phyloP scores from a whole-genome alignment of 2,113 vertebrate species.

The Garra rufa region DNA sequence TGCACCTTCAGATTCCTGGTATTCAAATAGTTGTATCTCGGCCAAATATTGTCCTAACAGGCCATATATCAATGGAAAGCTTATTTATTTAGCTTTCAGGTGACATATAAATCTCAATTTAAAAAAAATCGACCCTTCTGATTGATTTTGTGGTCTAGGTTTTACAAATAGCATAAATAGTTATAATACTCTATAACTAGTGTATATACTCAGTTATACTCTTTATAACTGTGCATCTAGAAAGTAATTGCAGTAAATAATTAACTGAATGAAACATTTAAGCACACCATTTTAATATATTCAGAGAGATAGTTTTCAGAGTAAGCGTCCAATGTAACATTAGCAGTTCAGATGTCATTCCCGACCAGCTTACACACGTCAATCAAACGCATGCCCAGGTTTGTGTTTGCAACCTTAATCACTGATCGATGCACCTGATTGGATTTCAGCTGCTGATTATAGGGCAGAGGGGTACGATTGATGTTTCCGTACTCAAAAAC shows the following conservation, averaged over 20 bases:
- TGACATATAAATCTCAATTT: too few relatives aligned
- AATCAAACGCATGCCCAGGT: not conserved
- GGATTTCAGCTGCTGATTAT: conserved; percentile 33
- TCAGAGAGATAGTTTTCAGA: not conserved
- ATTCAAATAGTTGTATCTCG: too few relatives aligned
- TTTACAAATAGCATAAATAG: too few relatives aligned
- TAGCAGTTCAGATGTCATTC: conserved; percentile 11
- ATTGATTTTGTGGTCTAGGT: too few relatives aligned
- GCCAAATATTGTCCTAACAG: too few relatives aligned
- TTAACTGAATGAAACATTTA: not conserved
- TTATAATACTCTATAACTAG: too few relatives aligned
- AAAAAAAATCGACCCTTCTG: too few relatives aligned
- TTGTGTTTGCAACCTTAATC: conserved; percentile 29
- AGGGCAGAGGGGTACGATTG: conserved; percentile 15
- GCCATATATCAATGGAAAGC: too few relatives aligned
- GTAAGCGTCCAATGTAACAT: not conserved
- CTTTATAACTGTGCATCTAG: not conserved
- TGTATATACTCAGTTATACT: too few relatives aligned
- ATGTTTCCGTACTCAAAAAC: conserved; percentile 28
- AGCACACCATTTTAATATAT: not conserved
- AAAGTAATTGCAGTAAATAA: not conserved
- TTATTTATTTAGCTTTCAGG: too few relatives aligned
- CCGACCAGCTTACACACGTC: not conserved
- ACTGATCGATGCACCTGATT: conserved; percentile 33
- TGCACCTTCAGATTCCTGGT: too few relatives aligned